These are phyloP conservation scores for Aldabrachelys gigantea DNA, from an alignment of 2,113 vertebrate species.

Conservation along the genomic window DNA sequence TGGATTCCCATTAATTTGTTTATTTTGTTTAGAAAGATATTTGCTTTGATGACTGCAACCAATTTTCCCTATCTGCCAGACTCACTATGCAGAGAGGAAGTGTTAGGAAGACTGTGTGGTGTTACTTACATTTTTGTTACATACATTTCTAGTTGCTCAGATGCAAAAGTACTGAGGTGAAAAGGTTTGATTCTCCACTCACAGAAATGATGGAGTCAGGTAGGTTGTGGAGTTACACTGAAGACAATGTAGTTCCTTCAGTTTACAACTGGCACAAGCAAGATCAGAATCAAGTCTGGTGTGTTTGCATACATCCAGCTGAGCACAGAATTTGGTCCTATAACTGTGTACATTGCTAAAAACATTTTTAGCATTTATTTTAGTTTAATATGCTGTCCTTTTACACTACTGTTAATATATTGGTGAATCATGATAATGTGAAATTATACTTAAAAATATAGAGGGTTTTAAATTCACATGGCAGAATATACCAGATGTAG, in stretches of 20 bases:
- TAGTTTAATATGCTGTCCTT: background rate
- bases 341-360: background rate
- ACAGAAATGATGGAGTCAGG: fast-evolving
- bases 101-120: background rate
- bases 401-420: background rate
- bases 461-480: background rate
- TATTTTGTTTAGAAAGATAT: background rate
- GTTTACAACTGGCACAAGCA: background rate
- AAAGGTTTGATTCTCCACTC: background rate
- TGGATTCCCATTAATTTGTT: background rate
- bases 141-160: background rate
- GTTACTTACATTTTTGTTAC: background rate
- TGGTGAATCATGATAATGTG: background rate
- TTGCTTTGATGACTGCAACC: background rate
- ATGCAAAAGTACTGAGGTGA: background rate
- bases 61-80: background rate
- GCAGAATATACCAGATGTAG: background rate
- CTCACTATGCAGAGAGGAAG: background rate
- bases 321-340: background rate
- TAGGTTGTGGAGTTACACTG: background rate
- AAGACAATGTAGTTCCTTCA: background rate
- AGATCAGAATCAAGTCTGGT: background rate
- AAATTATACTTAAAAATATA: background rate
- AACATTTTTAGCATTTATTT: background rate
- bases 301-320: background rate